These are phyloP conservation scores for Willowsia nigromaculata DNA, from an alignment of 2,888 invertebrate genomes.

Conservation along the genomic window DNA sequence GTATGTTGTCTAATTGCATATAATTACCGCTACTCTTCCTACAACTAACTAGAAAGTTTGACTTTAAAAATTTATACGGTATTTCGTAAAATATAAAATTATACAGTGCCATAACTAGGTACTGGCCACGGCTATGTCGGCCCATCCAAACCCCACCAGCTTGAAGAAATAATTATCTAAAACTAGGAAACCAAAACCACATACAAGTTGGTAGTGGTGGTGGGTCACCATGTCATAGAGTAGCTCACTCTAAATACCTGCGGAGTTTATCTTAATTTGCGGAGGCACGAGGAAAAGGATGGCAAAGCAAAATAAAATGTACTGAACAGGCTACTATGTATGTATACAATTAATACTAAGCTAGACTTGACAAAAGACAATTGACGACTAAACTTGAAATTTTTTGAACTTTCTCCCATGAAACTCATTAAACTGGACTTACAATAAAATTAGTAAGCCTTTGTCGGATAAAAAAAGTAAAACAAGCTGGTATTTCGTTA, in stretches of 20 bases:
- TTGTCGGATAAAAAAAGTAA: conserved; percentile 14
- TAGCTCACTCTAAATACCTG: not conserved
- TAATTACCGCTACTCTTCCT: conserved; percentile 5
- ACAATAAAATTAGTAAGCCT: conserved; percentile 37
- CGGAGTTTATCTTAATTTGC: no score
- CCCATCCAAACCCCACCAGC: no score
- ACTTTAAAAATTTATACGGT: not conserved
- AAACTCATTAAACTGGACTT: conserved; percentile 42
- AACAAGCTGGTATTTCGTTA: not conserved
- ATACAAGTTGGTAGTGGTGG: not conserved
- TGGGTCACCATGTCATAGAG: not conserved
- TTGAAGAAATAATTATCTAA: no score
- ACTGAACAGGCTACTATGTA: no score
- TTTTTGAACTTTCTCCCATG: conserved; percentile 15
- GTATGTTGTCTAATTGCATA: not conserved
- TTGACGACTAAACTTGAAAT: not conserved
- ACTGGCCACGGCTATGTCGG: no score
- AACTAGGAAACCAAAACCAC: no score
- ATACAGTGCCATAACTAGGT: no score
- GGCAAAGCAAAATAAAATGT: no score
- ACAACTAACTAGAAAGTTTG: no score
- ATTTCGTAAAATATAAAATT: no score
- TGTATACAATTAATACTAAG: no score
- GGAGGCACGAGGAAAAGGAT: not conserved
- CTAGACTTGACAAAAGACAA: no score